These are phyloP conservation scores for Pinna nobilis DNA, from an alignment of 1,140 invertebrate species.

Conservation along the genomic window DNA sequence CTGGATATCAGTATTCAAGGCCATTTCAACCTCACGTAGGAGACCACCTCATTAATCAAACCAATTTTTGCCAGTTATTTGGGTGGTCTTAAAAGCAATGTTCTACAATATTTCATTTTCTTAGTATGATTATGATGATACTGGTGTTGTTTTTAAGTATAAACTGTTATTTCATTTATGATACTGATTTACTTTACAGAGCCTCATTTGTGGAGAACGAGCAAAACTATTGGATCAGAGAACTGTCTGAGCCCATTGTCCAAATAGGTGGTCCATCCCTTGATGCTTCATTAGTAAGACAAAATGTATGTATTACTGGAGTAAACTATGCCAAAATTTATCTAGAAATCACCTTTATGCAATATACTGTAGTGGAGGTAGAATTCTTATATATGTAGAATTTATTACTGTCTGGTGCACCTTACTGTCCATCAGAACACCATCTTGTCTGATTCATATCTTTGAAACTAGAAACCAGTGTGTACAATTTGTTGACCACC, in stretches of 20 bases:
- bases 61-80: background rate
- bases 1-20: too few relatives aligned
- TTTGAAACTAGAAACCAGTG: too few relatives aligned
- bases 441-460: too few relatives aligned
- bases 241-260: slow-evolving; percentile 48
- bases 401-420: background rate
- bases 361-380: background rate
- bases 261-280: slow-evolving; percentile 44
- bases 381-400: background rate
- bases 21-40: background rate
- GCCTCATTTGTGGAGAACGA: slow-evolving; percentile 58
- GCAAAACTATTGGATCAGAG: slow-evolving; percentile 54
- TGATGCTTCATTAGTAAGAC: background rate
- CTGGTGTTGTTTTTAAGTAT: slow-evolving; percentile 1
- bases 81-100: background rate
- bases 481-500: too few relatives aligned
- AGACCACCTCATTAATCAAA: background rate
- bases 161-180: background rate
- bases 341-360: background rate
- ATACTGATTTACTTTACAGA: slow-evolving; percentile 32
- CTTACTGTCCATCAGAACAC: too few relatives aligned
- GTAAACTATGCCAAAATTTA: background rate
- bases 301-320: slow-evolving; percentile 23
- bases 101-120: slow-evolving; percentile 8
- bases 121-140: background rate